Evolutionary conservation across 2,113 vertebrate species (phyloP).

Genomic region (Stegostoma tigrinum): DNA sequence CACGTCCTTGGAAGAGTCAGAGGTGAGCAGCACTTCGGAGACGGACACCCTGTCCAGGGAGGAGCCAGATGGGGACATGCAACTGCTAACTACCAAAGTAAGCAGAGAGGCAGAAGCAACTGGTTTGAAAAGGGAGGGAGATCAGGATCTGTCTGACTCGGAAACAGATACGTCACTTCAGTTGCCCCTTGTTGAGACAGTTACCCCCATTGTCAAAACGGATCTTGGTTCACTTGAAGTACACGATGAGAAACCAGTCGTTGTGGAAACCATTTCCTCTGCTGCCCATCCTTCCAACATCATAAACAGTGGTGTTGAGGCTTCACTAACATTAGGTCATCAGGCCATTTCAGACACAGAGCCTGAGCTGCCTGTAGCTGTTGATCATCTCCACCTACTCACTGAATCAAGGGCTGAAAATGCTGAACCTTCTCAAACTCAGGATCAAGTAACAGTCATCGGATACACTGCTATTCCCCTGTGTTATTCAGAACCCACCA

Average conservation of each 20-base stretch:
- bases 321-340: conserved; percentile 43
- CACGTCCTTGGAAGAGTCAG: not conserved
- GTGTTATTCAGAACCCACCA: conserved; percentile 46
- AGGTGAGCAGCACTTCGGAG: conserved; percentile 41
- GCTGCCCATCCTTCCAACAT: conserved; percentile 40
- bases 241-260: conserved; percentile 42
- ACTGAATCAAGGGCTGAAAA: conserved; percentile 42
- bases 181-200: not conserved
- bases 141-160: conserved; percentile 48
- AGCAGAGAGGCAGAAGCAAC: conserved; percentile 40
- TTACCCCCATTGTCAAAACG: not conserved
- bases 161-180: conserved; percentile 12
- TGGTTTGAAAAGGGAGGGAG: conserved; percentile 43
- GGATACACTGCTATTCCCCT: conserved; percentile 64
- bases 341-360: conserved; percentile 43
- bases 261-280: conserved; percentile 32
- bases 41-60: conserved; percentile 64
- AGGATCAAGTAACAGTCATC: conserved; percentile 53
- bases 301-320: conserved; percentile 43
- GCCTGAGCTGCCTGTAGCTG: conserved; percentile 42
- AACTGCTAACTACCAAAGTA: conserved; percentile 54
- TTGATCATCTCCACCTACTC: conserved; percentile 1
- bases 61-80: conserved; percentile 83
- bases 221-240: not conserved
- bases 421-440: conserved; percentile 52